Conservation (phyloP, 2,113 vertebrate genomes). For the Raphicerus campestris region DNA sequence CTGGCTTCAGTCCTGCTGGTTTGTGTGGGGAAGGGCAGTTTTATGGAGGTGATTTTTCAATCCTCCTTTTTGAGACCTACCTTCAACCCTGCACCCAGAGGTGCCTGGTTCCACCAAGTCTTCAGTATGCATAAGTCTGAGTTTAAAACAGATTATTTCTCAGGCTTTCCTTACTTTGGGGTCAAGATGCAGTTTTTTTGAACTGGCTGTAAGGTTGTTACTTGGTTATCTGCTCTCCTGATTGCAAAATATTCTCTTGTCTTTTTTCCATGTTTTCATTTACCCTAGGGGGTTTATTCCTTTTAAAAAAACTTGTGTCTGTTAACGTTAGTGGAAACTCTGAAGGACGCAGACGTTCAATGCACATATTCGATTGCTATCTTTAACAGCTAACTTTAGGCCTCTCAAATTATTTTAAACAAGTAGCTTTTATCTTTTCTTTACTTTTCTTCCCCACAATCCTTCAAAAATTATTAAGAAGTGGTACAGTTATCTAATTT, state of each 20-base stretch:
- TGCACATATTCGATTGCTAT: neutral
- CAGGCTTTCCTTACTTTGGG: neutral
- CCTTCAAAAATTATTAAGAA: neutral
- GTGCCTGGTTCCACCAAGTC: neutral
- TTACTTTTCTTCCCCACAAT: neutral
- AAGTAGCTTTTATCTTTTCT: neutral
- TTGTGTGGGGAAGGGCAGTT: neutral
- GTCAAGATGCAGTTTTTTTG: neutral
- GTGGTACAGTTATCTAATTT: neutral
- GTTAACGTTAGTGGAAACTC: neutral
- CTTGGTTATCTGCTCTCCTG: slow-evolving; percentile 30
- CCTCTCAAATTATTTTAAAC: neutral
- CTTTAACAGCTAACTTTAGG: neutral
- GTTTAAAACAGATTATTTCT: neutral
- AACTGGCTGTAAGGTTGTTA: neutral
- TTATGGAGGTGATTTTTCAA: neutral
- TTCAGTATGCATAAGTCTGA: neutral
- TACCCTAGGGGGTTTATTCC: neutral
- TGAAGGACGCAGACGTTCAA: neutral
- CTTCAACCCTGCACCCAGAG: neutral
- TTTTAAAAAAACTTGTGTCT: neutral
- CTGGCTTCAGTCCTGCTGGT: neutral
- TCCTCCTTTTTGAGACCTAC: neutral
- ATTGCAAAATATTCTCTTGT: neutral
- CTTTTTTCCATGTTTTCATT: neutral